Conservation (phyloP, 2,113 vertebrate genomes). For the Leucopternis melanops region DNA sequence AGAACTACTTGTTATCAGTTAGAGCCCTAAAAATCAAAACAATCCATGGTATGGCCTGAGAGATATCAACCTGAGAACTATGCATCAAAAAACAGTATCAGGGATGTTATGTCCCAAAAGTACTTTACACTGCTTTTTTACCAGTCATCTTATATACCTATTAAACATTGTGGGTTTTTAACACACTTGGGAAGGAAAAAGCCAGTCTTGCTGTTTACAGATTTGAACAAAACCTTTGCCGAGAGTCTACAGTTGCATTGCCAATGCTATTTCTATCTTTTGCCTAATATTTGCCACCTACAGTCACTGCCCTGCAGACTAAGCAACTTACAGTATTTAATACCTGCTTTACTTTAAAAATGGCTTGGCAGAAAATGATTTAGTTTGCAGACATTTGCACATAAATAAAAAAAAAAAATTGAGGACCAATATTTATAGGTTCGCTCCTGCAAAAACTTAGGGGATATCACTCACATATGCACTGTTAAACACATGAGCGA, state of each 20-base stretch:
- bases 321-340: background rate
- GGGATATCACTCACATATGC: background rate
- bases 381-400: background rate
- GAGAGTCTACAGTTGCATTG: background rate
- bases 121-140: background rate
- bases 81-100: background rate
- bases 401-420: background rate
- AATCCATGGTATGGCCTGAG: background rate
- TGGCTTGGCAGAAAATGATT: background rate
- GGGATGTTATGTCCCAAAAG: background rate
- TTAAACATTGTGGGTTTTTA: background rate
- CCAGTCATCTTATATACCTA: background rate
- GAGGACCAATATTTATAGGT: background rate
- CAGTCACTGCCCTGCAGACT: background rate
- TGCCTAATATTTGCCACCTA: background rate
- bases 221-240: constrained; percentile 68
- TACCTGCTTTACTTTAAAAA: background rate
- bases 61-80: background rate
- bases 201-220: background rate
- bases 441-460: background rate
- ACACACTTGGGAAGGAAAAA: background rate
- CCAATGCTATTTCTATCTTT: background rate
- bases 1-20: background rate
- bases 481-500: background rate
- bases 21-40: background rate